Base-by-base conservation (phyloP, 1,140 invertebrate genomes). In the Geopemphigus sp. region DNA sequence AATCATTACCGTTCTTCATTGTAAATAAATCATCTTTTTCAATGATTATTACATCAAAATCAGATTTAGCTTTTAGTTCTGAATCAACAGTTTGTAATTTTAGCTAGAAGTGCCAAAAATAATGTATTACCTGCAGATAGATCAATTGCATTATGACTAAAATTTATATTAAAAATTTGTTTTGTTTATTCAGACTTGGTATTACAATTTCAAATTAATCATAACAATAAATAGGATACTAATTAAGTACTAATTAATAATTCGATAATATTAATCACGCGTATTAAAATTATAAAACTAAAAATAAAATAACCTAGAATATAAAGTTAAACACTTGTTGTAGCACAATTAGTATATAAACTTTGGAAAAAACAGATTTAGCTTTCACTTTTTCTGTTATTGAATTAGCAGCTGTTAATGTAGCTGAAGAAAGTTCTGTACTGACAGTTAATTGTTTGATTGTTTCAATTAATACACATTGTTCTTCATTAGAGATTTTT, bases 381-480 rank as follows among this genome's bases (percentile, higher is more conserved):
- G 87, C 83, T 76, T 89, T 88, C 11, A 92, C 84, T 82, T 89
- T 90, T 39, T 92, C 89, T 4, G 89, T 87, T 45, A 89, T 88
- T 80, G 90, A 89, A 53, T 90, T 89, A 10, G 93, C 83, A 10
- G 90, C 88, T 83, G 88, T 87, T 19, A 93, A 85, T n/a, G 91
- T 89, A 6, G 90, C 87, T 10, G 89, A 87, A 82, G 87, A 89
- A 0, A 94, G 84, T 70, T 93, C 89, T 4, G 88, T 82, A 84
- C 92, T 92, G 1, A 92, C 87, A 1, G 89, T 88, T n/a, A 94
- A 84, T 82, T 92, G 91, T 84, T 94, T 92, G 24, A 94, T 85
- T 6, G 92, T 89, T 87, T 94, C 92, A 29, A 91, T 86, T 15
- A 92, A 84, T 80, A 91, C 87, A 50, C 88, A 87, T 83, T 92